These are phyloP conservation scores for Cheilosia soror DNA, from an alignment of 2,888 invertebrate species.

Conservation along the genomic window DNA sequence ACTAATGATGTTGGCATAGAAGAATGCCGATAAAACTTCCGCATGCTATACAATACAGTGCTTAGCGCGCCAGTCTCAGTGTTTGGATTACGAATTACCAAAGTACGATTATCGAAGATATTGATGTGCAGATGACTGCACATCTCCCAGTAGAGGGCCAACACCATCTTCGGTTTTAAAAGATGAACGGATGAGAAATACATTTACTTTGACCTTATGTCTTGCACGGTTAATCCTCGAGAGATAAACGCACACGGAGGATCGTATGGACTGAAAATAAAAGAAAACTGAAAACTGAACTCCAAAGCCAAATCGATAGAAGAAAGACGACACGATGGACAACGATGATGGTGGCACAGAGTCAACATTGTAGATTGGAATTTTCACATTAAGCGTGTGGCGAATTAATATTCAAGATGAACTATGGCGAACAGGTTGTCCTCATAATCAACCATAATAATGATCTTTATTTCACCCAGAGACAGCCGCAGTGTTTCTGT, in stretches of 20 bases:
- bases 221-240: slow-evolving; percentile 71
- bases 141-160: slow-evolving; percentile 50
- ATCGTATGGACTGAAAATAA: slow-evolving; percentile 28
- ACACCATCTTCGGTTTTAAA: slow-evolving; percentile 53
- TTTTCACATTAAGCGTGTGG: slow-evolving; percentile 63
- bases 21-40: slow-evolving; percentile 75
- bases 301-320: slow-evolving; percentile 47
- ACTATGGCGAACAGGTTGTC: slow-evolving; percentile 65
- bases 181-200: slow-evolving; percentile 74
- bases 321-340: slow-evolving; percentile 43
- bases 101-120: slow-evolving; percentile 75
- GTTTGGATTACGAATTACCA: slow-evolving; percentile 74
- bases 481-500: slow-evolving; percentile 27
- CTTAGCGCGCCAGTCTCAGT: slow-evolving; percentile 34
- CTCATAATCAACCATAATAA: slow-evolving; percentile 67
- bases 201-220: slow-evolving; percentile 73
- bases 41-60: slow-evolving; percentile 58
- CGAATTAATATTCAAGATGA: slow-evolving; percentile 70
- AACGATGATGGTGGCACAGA: slow-evolving; percentile 7
- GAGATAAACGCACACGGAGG: slow-evolving; percentile 69
- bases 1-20: slow-evolving; percentile 73
- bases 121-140: slow-evolving; percentile 72
- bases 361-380: slow-evolving; percentile 49
- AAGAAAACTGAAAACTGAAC: slow-evolving; percentile 20
- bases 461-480: slow-evolving; percentile 63